Evolutionary conservation across 2,113 vertebrate genomes (phyloP), one percentile per base, ranked within the genome.

Genomic region (Austrofundulus limnaeus): DNA sequence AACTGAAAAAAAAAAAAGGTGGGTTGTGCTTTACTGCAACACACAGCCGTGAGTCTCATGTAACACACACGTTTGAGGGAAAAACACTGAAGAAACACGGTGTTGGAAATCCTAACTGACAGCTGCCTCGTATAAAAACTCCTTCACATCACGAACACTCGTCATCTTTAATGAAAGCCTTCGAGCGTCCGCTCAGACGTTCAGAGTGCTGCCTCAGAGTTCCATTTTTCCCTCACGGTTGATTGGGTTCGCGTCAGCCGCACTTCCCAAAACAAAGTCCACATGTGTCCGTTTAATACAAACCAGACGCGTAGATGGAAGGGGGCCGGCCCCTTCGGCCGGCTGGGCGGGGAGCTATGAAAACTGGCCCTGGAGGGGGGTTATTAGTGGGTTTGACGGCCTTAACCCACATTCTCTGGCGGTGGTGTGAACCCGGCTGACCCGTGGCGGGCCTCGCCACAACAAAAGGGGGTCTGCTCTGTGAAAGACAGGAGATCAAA

Each of bases 251-350:
- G 21, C 52, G 73, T 77, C 74, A 70, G 80, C 57, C 45, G 15
- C 69, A 46, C 73, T 66, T 72, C 65, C 66, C 56, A 45, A 85
- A 87, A 82, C 80, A 70, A 80, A 70, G 75, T 77, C 70, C 83
- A 85, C 80, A 86, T 86, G 83, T 87, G 83, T 83, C 58, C 23
- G 1, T 72, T 77, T 83, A 84, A 89, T 75, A 66, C 43, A 21
- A 84, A 66, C 55, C 87, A 89, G 84, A 82, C 56, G 38, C 2
- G 13, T 73, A 67, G 64, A 62, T 65, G 50, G 46, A 67, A 47
- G 69, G 20, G n/a, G 16, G n/a, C 48, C 68, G 0, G 62, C 49
- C 53, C 65, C 58, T 62, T 67, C 34, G 34, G 60, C 67, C 39
- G 50, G 37, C 47, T 41, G 49, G 28, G 50, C 2, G 11, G 17